These are phyloP conservation scores for Gila orcuttii DNA, from an alignment of 2,113 vertebrate genomes.

Conservation along the genomic window DNA sequence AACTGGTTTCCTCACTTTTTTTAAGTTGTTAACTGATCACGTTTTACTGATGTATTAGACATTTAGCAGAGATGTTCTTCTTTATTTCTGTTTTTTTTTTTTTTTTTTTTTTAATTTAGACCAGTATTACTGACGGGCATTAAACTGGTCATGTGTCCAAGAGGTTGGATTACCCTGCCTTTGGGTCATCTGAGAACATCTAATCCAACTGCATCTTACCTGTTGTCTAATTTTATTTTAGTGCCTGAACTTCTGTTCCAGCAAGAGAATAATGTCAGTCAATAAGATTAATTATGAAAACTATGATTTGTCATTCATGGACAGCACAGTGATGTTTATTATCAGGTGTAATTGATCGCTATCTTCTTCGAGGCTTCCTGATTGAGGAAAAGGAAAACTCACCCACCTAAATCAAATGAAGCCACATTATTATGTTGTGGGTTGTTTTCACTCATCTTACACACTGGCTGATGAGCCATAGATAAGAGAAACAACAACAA, in stretches of 20 bases:
- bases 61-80: too few species aligned
- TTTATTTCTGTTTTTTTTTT: too few species aligned
- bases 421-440: not conserved
- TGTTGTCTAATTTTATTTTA: slow-evolving; percentile 24
- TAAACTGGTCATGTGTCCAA: slow-evolving; percentile 56
- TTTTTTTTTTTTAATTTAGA: too few species aligned
- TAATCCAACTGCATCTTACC: slow-evolving; percentile 52
- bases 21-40: too few species aligned
- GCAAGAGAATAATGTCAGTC: not conserved
- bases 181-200: slow-evolving; percentile 48
- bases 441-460: not conserved
- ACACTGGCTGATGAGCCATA: slow-evolving; percentile 25
- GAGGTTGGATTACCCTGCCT: slow-evolving; percentile 51
- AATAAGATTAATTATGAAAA: not conserved
- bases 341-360: not conserved
- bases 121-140: slow-evolving; percentile 40
- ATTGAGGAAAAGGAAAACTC: not conserved
- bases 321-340: not conserved
- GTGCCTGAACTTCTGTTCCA: not conserved
- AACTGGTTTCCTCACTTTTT: too few species aligned
- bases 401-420: not conserved
- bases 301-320: not conserved
- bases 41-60: too few species aligned
- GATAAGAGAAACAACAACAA: slow-evolving; percentile 46
- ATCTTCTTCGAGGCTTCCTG: not conserved